A percentile compares a stretch with the other conserved stretches of the same genome.
Conservation (phyloP, 2,113 vertebrate species). For the Tetrax tetrax region DNA sequence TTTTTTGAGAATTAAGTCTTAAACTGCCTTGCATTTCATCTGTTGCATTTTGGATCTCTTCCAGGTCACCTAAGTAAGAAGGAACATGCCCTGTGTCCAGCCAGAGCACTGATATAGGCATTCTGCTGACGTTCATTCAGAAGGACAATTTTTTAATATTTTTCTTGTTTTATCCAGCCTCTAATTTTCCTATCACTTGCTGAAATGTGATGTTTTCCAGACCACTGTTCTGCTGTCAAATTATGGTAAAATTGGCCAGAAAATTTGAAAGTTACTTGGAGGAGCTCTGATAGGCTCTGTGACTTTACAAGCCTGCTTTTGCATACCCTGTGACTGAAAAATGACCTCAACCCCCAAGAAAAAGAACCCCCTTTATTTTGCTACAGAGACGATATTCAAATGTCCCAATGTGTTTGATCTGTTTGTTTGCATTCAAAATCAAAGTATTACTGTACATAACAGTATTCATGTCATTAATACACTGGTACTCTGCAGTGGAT, state of each 20-base stretch:
- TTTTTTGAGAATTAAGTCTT: background rate
- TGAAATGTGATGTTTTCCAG: background rate
- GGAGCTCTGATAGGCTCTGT: background rate
- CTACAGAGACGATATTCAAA: background rate
- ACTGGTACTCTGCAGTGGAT: background rate
- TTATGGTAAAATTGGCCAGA: background rate
- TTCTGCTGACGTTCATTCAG: background rate
- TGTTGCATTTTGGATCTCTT: background rate
- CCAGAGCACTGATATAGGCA: background rate
- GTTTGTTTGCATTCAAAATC: fast-evolving
- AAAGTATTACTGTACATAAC: background rate
- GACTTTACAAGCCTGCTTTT: background rate
- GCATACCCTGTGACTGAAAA: background rate
- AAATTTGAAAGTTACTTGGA: background rate
- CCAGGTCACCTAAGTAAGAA: background rate
- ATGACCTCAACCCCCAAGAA: background rate
- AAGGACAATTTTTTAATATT: background rate
- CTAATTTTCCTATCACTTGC: background rate
- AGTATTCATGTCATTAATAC: background rate
- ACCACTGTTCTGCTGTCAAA: background rate
- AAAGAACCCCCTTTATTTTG: background rate
- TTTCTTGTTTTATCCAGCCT: background rate
- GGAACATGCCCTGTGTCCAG: background rate
- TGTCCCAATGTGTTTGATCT: background rate
- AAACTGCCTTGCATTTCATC: background rate